A percentile compares a stretch with the other conserved stretches of the same genome.
These are phyloP conservation scores for Pseudomugil gertrudae DNA, from an alignment of 2,797 vertebrate genomes.

Conservation along the genomic window DNA sequence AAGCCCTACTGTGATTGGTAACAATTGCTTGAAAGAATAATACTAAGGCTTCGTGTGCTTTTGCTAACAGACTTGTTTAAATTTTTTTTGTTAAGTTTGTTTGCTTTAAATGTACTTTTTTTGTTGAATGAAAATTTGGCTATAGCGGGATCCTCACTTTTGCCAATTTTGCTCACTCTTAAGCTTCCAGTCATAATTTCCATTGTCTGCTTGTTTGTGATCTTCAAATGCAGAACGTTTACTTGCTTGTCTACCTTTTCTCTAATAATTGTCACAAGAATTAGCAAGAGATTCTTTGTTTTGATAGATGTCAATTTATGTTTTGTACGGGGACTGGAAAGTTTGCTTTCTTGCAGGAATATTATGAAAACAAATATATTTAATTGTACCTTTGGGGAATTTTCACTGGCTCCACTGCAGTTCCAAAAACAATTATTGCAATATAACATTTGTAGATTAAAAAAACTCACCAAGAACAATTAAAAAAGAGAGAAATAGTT, in stretches of 20 bases:
- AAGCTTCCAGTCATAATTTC: background rate
- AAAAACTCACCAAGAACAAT: constrained; percentile 18
- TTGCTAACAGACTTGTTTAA: background rate
- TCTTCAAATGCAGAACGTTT: background rate
- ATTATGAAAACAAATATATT: constrained; percentile 15
- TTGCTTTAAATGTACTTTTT: background rate
- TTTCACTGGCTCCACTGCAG: constrained; percentile 4
- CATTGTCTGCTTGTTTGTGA: background rate
- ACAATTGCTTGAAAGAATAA: no score
- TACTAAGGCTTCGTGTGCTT: no score
- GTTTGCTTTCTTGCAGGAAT: background rate
- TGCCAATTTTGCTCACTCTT: background rate
- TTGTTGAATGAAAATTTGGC: background rate
- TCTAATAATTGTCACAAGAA: constrained; percentile 6
- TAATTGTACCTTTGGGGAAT: constrained; percentile 23
- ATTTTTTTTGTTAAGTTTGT: background rate
- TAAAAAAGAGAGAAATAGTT: background rate
- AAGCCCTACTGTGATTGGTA: no score
- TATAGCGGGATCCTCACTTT: background rate
- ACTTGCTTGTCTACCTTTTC: constrained; percentile 3
- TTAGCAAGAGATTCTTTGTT: constrained; percentile 6
- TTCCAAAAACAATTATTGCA: constrained; percentile 23
- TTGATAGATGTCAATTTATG: constrained; percentile 17
- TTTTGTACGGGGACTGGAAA: constrained; percentile 7
- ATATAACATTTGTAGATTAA: constrained; percentile 15